Percentiles rank a stretch among this genome's conserved stretches.
Conservation (phyloP, 2,888 invertebrate species). For the Campaea margaritaria region DNA sequence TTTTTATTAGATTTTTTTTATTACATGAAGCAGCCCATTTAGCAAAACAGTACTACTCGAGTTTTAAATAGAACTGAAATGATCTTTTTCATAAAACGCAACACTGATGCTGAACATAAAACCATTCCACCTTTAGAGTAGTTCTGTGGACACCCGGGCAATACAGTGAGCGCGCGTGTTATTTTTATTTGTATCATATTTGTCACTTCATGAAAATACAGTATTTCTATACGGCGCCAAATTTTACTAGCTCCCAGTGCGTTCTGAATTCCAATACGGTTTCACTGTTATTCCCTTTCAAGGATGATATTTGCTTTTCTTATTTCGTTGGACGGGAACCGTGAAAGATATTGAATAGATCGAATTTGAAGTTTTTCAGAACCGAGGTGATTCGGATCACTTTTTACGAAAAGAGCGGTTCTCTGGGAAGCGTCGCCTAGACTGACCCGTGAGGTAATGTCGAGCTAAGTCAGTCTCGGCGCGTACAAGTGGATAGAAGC, state of each 20-base stretch:
- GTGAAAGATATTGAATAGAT: slow-evolving; percentile 25
- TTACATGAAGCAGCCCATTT: too few species aligned
- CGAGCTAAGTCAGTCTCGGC: too few species aligned
- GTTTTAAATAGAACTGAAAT: too few species aligned
- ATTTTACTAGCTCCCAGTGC: slow-evolving; percentile 50
- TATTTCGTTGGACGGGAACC: slow-evolving; percentile 21
- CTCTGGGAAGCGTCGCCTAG: too few species aligned
- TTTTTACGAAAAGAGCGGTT: too few species aligned
- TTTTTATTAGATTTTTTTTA: too few species aligned
- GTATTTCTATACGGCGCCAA: slow-evolving; percentile 49
- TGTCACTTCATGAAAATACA: slow-evolving; percentile 64
- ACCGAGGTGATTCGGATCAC: too few species aligned
- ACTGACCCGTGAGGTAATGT: too few species aligned
- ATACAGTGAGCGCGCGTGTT: slow-evolving; percentile 40
- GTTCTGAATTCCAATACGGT: slow-evolving; percentile 54
- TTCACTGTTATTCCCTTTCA: slow-evolving; percentile 36
- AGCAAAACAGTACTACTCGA: too few species aligned
- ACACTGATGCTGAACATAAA: too few species aligned
- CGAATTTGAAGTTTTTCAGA: slow-evolving; percentile 5
- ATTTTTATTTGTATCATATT: slow-evolving; percentile 61
- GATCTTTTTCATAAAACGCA: too few species aligned
- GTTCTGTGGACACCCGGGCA: slow-evolving; percentile 3
- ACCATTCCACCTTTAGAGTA: slow-evolving; percentile 19
- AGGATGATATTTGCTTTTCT: slow-evolving; percentile 47
- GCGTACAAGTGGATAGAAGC: too few species aligned